A percentile compares a stretch with the other conserved stretches of the same genome.
These are phyloP conservation scores for Gryllus bimaculatus DNA, from an alignment of 1,140 invertebrate genomes.

Conservation along the genomic window DNA sequence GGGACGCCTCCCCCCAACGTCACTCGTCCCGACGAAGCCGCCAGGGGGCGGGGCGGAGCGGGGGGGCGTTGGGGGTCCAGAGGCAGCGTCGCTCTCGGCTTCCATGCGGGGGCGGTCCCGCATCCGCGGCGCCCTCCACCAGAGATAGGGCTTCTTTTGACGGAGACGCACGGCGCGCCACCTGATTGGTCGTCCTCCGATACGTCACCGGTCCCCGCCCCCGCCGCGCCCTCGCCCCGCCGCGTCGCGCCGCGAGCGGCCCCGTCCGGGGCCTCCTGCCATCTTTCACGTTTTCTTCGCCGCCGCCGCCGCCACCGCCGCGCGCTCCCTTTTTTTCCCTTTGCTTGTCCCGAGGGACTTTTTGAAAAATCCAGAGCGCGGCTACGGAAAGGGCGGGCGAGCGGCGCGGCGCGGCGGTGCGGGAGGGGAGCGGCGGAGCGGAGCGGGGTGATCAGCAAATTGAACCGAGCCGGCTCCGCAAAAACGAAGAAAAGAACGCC, in stretches of 20 bases:
- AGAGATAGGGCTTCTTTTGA: conserved; percentile 21
- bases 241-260: too few relatives aligned
- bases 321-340: not conserved
- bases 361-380: conserved; percentile 17
- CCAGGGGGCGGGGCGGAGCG: not conserved
- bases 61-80: too few relatives aligned
- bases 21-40: not conserved
- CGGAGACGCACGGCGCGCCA: conserved; percentile 11
- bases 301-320: not conserved
- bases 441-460: conserved; percentile 16
- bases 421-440: too few relatives aligned
- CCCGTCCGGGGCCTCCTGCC: too few relatives aligned
- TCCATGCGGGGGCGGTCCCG: too few relatives aligned
- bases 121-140: too few relatives aligned
- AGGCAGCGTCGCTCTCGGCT: not conserved
- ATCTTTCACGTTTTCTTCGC: not conserved
- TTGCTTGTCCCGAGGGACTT: conserved; percentile 9
- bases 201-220: conserved; percentile 7
- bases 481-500: conserved; percentile 7
- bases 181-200: conserved; percentile 19
- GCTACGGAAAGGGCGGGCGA: not conserved
- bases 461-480: conserved; percentile 14
- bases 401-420: too few relatives aligned
- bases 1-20: not conserved
- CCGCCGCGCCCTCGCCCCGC: too few relatives aligned